A percentile compares a stretch with the other conserved stretches of the same genome.
Conservation (phyloP, 2,888 invertebrate genomes). For the Mimumesa dahlbomi region DNA sequence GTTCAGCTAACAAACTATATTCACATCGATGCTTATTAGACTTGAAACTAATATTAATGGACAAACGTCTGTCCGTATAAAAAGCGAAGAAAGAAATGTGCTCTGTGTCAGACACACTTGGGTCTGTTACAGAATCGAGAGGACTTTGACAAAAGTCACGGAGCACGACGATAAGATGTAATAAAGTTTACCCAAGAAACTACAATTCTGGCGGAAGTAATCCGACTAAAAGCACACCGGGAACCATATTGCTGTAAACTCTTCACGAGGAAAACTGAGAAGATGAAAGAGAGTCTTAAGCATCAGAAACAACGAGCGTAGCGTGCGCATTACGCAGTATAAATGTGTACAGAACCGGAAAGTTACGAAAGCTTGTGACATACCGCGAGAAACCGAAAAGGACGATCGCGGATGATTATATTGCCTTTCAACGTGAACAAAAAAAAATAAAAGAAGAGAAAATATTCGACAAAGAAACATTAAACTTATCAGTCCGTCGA, state of each 20-base stretch:
- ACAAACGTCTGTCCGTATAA: too few species aligned
- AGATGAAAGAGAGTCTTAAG: constrained; percentile 49
- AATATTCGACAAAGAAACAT: too few species aligned
- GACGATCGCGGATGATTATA: neutral
- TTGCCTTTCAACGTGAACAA: too few species aligned
- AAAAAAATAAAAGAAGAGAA: too few species aligned
- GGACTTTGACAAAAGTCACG: constrained; percentile 23
- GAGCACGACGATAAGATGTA: constrained; percentile 36
- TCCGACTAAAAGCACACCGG: constrained; percentile 43
- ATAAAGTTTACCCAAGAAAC: constrained; percentile 41
- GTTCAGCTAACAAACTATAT: too few species aligned
- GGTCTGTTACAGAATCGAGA: constrained; percentile 40
- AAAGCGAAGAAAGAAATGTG: too few species aligned
- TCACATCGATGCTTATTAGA: too few species aligned
- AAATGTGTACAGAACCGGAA: constrained; percentile 13
- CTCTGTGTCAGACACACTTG: too few species aligned
- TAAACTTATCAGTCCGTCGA: too few species aligned
- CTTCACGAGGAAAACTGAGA: constrained; percentile 37
- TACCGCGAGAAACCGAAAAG: neutral
- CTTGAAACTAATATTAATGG: too few species aligned
- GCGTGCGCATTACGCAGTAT: constrained; percentile 10
- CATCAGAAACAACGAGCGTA: constrained; percentile 35
- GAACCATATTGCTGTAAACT: constrained; percentile 38
- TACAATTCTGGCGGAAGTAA: constrained; percentile 47
- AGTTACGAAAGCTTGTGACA: too few species aligned